Evolutionary conservation across 2,797 vertebrate species (phyloP).

Genomic region (Epinephelus awoara): DNA sequence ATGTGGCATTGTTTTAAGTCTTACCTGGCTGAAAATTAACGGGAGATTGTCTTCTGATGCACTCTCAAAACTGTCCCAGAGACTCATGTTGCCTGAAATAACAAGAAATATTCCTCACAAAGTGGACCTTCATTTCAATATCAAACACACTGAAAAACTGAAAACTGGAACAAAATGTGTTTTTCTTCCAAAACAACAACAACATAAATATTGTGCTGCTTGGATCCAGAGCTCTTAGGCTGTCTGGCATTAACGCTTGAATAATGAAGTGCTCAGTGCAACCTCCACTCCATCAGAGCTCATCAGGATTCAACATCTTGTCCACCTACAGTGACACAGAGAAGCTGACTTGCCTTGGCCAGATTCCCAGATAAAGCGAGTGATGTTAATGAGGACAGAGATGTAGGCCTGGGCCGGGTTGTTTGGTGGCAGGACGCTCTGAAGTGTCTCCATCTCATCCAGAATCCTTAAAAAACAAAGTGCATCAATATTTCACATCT

Average conservation of each 20-base stretch:
- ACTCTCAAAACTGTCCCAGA: constrained; percentile 67
- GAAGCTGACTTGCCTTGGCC: constrained; percentile 76
- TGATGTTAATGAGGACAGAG: constrained; percentile 71
- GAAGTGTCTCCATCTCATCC: constrained; percentile 72
- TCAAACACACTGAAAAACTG: neutral
- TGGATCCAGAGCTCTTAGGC: constrained; percentile 12
- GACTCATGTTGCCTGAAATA: constrained; percentile 75
- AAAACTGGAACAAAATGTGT: neutral
- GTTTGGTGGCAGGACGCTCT: constrained; percentile 74
- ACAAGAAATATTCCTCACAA: constrained; percentile 30
- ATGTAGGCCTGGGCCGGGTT: constrained; percentile 68
- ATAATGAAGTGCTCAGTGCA: constrained; percentile 33
- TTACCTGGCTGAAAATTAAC: constrained; percentile 75
- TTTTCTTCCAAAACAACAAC: neutral
- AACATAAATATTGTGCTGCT: neutral
- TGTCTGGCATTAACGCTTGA: constrained; percentile 3
- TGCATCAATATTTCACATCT: constrained; percentile 35
- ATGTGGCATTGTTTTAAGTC: neutral
- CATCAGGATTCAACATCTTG: constrained; percentile 45
- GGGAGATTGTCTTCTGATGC: constrained; percentile 55
- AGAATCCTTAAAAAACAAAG: constrained; percentile 77
- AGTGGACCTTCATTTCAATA: neutral
- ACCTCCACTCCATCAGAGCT: constrained; percentile 39
- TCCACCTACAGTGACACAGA: constrained; percentile 36
- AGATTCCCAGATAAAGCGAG: constrained; percentile 68